Percentiles rank a stretch among this genome's conserved stretches.
Evolutionary conservation across 1,140 invertebrate genomes (phyloP).

Genomic region (Micrasema longulum): DNA sequence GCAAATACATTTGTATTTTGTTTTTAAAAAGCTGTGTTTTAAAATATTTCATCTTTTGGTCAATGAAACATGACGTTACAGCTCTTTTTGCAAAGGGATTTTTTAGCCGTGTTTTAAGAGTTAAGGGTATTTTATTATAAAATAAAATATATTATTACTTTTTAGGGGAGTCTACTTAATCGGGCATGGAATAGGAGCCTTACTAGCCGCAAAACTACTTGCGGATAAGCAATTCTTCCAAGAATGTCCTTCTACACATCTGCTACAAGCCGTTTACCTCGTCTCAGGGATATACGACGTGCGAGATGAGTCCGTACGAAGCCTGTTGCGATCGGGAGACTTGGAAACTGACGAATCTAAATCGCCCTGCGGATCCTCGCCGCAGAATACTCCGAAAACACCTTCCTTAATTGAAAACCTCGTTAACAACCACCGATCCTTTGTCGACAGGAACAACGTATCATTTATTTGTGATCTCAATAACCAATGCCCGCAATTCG

Average conservation of each 20-base stretch:
- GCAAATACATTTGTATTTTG: no score
- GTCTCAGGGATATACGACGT: conserved; percentile 47
- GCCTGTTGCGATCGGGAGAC: neutral
- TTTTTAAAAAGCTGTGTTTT: no score
- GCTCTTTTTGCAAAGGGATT: no score
- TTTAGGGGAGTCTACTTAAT: conserved; percentile 50
- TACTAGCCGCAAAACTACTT: conserved; percentile 40
- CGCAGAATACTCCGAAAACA: neutral
- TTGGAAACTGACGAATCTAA: neutral
- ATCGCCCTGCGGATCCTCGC: conserved; percentile 6
- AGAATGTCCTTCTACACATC: conserved; percentile 21
- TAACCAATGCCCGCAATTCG: conserved; percentile 7
- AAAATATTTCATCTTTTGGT: no score
- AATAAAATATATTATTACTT: no score
- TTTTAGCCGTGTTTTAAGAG: no score
- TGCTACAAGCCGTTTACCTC: conserved; percentile 45
- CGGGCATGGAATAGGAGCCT: conserved; percentile 46
- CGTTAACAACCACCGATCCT: conserved; percentile 30
- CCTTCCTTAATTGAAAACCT: conserved; percentile 22
- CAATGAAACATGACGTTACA: no score
- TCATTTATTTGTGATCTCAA: conserved; percentile 40
- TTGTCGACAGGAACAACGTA: conserved; percentile 31
- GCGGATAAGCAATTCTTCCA: conserved; percentile 40
- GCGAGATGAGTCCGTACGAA: neutral
- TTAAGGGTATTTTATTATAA: no score